Conservation (phyloP, 1,140 invertebrate species). For the Nephotettix cincticeps region DNA sequence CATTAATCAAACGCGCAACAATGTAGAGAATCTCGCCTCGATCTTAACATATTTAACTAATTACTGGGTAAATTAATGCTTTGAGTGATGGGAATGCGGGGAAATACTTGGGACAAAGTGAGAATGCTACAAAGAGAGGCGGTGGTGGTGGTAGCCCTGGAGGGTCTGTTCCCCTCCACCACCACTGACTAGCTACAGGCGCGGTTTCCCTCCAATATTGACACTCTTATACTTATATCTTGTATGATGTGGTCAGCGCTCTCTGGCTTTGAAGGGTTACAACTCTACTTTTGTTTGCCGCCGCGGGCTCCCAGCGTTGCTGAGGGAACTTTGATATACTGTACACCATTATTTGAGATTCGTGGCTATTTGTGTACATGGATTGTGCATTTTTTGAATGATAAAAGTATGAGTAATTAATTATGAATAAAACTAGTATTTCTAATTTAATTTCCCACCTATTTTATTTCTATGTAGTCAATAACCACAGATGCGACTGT, state of each 20-base stretch:
- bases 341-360: too few relatives aligned
- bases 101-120: slow-evolving; percentile 9
- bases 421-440: too few relatives aligned
- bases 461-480: too few relatives aligned
- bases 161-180: background rate
- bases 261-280: background rate
- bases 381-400: too few relatives aligned
- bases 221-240: background rate
- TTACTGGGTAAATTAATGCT: slow-evolving; percentile 12
- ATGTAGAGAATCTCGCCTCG: slow-evolving; percentile 2
- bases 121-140: background rate
- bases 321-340: too few relatives aligned
- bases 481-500: too few relatives aligned
- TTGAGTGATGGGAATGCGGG: background rate
- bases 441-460: too few relatives aligned
- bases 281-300: background rate
- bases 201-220: background rate
- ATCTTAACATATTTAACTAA: slow-evolving; percentile 11
- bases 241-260: background rate
- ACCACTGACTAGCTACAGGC: background rate
- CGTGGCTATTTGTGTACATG: too few relatives aligned
- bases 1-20: background rate
- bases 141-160: background rate
- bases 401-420: too few relatives aligned
- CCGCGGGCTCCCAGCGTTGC: too few relatives aligned